These are phyloP conservation scores for Atta texana DNA, from an alignment of 1,140 invertebrate species.

Conservation along the genomic window DNA sequence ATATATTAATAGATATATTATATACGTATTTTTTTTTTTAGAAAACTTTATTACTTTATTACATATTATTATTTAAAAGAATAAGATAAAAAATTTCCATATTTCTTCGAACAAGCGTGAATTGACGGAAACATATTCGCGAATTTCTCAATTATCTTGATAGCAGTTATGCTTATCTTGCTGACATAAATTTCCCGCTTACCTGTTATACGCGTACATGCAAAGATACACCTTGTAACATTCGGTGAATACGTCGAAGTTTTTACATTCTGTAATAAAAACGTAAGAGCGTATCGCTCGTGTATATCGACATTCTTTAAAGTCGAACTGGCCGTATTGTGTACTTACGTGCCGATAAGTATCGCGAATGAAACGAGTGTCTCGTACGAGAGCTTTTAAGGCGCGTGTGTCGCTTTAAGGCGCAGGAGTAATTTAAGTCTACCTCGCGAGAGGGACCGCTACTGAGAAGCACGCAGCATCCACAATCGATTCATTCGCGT, in stretches of 20 bases:
- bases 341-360: constrained; percentile 73
- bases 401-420: constrained; percentile 57
- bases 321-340: constrained; percentile 69
- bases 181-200: constrained; percentile 22
- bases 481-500: constrained; percentile 59
- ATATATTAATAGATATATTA: neutral
- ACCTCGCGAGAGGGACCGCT: constrained; percentile 54
- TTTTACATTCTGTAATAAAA: constrained; percentile 55
- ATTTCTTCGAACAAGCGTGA: neutral
- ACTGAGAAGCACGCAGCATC: constrained; percentile 66
- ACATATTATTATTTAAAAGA: no score
- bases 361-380: constrained; percentile 69
- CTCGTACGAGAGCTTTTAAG: constrained; percentile 68
- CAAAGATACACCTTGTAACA: constrained; percentile 14
- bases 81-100: neutral
- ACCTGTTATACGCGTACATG: constrained; percentile 17
- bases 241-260: constrained; percentile 41
- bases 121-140: neutral
- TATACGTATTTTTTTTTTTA: neutral
- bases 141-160: constrained; percentile 53
- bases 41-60: neutral
- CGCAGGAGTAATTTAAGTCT: constrained; percentile 72
- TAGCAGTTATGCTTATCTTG: constrained; percentile 28
- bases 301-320: constrained; percentile 65
- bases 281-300: constrained; percentile 52